Percentiles rank a stretch among this genome's conserved stretches.
These are phyloP conservation scores for Apodemia duryi DNA, from an alignment of 2,888 invertebrate species.

Conservation along the genomic window DNA sequence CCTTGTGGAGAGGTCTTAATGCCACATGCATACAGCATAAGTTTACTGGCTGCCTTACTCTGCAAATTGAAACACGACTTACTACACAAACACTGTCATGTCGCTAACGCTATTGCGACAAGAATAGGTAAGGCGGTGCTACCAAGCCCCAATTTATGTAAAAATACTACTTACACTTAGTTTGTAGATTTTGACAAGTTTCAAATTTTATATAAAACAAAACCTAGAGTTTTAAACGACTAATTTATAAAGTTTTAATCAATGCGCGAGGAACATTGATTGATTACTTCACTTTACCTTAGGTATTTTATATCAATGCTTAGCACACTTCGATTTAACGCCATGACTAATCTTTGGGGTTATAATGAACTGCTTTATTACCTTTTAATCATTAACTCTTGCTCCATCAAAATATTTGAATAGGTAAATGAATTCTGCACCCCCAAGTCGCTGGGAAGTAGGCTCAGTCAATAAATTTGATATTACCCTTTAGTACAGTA, in stretches of 20 bases:
- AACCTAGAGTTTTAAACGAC: not conserved
- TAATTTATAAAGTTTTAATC: conserved; percentile 23
- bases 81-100: too few species aligned
- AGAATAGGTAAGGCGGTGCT: too few species aligned
- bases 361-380: conserved; percentile 7
- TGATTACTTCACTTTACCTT: conserved; percentile 14
- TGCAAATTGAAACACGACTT: too few species aligned
- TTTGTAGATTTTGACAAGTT: not conserved
- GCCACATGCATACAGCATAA: too few species aligned
- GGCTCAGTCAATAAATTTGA: not conserved
- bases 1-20: too few species aligned
- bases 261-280: conserved; percentile 19
- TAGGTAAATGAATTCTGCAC: not conserved
- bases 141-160: too few species aligned
- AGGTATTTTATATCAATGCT: too few species aligned
- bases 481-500: not conserved
- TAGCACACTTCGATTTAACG: not conserved
- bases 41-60: too few species aligned
- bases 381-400: conserved; percentile 1
- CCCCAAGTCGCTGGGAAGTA: not conserved
- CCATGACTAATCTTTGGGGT: not conserved
- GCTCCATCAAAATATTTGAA: not conserved
- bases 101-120: too few species aligned
- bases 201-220: not conserved
- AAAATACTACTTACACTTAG: too few species aligned